A percentile compares a stretch with the other conserved stretches of the same genome.
phyloP scores from a whole-genome alignment of 2,888 invertebrate genomes.

The Harpalus rufipes region DNA sequence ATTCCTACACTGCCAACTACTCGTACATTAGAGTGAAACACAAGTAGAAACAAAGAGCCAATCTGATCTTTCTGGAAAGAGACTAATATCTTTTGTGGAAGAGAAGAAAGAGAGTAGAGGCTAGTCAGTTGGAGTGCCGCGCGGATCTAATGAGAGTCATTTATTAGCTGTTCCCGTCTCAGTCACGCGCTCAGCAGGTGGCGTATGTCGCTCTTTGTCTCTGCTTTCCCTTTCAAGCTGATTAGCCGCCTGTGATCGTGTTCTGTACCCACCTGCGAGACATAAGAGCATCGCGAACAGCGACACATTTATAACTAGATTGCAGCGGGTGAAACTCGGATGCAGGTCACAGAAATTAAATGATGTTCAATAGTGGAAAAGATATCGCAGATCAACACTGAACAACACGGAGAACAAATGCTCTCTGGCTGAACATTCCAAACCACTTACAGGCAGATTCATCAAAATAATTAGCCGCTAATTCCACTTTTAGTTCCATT shows the following conservation, averaged over 20 bases:
- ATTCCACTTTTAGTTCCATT: no score
- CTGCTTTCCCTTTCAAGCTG: constrained; percentile 57
- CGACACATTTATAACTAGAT: constrained; percentile 30
- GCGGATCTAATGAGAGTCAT: constrained; percentile 59
- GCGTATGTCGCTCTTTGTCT: constrained; percentile 58
- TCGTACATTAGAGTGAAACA: not conserved
- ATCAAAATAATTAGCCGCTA: no score
- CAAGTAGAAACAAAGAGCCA: constrained; percentile 16
- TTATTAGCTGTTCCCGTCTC: constrained; percentile 45
- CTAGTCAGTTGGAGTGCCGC: constrained; percentile 1
- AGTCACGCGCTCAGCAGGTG: constrained; percentile 56
- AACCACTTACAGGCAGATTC: not conserved
- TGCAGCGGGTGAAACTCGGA: not conserved
- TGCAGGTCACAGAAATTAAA: not conserved
- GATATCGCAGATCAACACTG: no score
- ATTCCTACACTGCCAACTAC: no score
- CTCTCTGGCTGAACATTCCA: no score
- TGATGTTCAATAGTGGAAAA: not conserved
- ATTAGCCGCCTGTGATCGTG: constrained; percentile 56
- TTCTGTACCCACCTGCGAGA: constrained; percentile 52
- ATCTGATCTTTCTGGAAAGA: constrained; percentile 37
- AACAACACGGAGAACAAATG: no score
- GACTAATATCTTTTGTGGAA: constrained; percentile 15
- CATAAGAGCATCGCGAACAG: constrained; percentile 31
- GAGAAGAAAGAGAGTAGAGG: constrained; percentile 17